Evolutionary conservation across 2,888 invertebrate genomes (phyloP), one percentile per base, ranked within the genome.

Genomic region (Epirrhoe tristata): DNA sequence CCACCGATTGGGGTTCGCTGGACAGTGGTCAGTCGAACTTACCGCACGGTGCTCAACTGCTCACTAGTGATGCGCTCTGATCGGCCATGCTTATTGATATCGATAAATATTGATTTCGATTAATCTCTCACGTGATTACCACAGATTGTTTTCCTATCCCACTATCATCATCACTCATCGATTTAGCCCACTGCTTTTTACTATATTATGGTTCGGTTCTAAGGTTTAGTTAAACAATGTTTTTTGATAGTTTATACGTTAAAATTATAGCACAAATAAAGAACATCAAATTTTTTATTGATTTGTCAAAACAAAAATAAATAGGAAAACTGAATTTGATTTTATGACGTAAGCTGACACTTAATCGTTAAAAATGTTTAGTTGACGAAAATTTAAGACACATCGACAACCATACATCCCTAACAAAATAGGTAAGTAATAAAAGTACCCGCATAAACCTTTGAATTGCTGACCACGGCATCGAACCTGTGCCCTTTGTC

Each of bases 391-490:
- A 8, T 51, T 8, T 12, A 12, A 12, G 14, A 58, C 74, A 58
- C 74, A 73, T 79, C 79, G 80, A 79, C 69, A 74, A 68, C 63
- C 63, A 71, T 66, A 55, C 83, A 79, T 56, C 81, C 79, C 86
- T 84, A 81, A 72, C 74, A 74, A 70, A 76, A 74, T 87, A 87
- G 87, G 88, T 86, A 87, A 86, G 90, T 87, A 91, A 89, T 92
- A 93, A 91, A 91, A 84, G 88, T 84, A 84, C 90, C 91, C 91
- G 91, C 90, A 92, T 91, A 91, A 91, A 92, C 91, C 91, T 91
- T 91, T 89, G 90, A 89, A 92, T 90, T 85, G 92, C 93, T 92
- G 92, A 92, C 93, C 92, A 88, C 88, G 80, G 88, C 79, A 88
- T 90, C 88, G 89, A 89, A 87, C 89, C 85, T 87, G 87, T 83